Conservation (phyloP, 2,113 vertebrate species). For the Psittacus erithacus region DNA sequence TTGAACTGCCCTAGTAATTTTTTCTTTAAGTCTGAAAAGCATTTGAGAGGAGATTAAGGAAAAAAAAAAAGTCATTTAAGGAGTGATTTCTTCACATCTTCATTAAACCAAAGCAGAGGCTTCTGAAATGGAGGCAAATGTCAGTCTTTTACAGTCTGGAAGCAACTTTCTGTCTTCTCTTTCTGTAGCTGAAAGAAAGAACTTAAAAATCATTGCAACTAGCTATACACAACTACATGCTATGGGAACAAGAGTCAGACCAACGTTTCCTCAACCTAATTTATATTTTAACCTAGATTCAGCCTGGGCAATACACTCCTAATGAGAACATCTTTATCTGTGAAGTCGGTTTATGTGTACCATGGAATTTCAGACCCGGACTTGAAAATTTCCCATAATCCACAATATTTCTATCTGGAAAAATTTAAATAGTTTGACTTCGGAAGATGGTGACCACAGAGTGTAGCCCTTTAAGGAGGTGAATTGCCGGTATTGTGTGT, state of each 20-base stretch:
- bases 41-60: background rate
- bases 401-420: background rate
- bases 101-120: background rate
- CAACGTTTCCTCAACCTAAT: background rate
- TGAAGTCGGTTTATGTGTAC: background rate
- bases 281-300: background rate
- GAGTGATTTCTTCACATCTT: background rate
- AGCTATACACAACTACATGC: background rate
- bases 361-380: background rate
- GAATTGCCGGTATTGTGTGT: background rate
- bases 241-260: rapidly evolving
- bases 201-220: background rate
- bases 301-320: background rate
- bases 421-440: background rate
- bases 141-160: background rate
- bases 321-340: background rate
- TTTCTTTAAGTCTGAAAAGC: background rate
- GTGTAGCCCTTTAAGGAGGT: background rate
- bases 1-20: background rate
- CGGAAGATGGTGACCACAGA: background rate
- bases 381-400: background rate
- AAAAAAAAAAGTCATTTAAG: background rate
- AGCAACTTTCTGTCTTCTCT: background rate
- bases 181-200: background rate
- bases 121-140: background rate